Conservation (phyloP, 23 tunicate species). For the Styela plicata region DNA sequence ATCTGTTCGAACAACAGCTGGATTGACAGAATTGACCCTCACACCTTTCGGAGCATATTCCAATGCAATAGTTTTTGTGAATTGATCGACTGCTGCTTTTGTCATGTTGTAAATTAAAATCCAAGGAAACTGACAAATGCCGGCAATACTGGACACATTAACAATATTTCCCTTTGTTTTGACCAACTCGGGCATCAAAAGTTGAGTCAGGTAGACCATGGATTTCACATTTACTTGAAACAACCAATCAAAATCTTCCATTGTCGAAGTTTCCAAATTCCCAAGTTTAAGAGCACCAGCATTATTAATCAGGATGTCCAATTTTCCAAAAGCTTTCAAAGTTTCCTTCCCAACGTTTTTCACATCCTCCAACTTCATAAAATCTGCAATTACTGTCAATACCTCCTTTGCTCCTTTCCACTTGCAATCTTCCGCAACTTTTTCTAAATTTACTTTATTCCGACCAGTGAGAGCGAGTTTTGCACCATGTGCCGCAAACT, state of each 20-base stretch:
- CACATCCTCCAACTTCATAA: constrained; percentile 15
- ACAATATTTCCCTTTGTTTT: constrained; percentile 48
- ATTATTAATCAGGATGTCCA: constrained; percentile 19
- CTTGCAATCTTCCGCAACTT: constrained; percentile 7
- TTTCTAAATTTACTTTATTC: neutral
- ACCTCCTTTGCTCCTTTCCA: constrained; percentile 5
- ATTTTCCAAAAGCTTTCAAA: neutral
- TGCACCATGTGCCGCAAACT: neutral
- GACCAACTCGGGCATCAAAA: constrained; percentile 43
- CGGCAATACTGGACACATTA: constrained; percentile 50
- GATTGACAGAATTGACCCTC: constrained; percentile 16
- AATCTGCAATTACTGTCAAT: constrained; percentile 5
- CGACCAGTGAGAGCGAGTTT: constrained; percentile 4
- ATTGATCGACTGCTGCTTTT: constrained; percentile 46
- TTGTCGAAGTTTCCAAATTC: neutral
- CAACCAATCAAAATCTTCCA: constrained; percentile 9
- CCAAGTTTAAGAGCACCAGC: neutral
- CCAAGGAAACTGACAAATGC: constrained; percentile 37
- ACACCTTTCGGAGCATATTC: constrained; percentile 21
- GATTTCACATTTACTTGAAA: constrained; percentile 31
- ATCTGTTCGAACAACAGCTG: constrained; percentile 32
- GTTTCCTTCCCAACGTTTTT: neutral
- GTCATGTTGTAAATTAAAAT: constrained; percentile 42
- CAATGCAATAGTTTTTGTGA: constrained; percentile 16
- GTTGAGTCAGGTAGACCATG: constrained; percentile 25